Conservation (phyloP, 1,140 invertebrate genomes). For the Acromyrmex echinatior region DNA sequence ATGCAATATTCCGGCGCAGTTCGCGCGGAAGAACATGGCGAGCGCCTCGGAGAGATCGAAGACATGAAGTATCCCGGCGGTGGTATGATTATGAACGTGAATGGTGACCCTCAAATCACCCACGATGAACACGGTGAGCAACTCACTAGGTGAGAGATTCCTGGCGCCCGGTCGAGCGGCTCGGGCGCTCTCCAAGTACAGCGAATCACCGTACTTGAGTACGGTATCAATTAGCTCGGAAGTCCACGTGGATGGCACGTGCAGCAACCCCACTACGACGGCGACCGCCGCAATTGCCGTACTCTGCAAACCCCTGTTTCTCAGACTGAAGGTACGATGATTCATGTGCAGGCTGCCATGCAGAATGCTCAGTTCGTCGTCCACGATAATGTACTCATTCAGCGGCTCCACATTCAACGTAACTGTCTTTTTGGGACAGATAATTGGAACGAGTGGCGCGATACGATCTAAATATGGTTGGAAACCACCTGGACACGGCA, state of each 20-base stretch:
- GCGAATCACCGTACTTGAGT: constrained; percentile 75
- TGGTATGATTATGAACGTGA: constrained; percentile 73
- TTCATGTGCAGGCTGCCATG: constrained; percentile 74
- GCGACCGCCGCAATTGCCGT: constrained; percentile 80
- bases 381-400: constrained; percentile 70
- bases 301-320: constrained; percentile 78
- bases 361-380: constrained; percentile 75
- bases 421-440: constrained; percentile 58
- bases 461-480: constrained; percentile 71
- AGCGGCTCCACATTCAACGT: constrained; percentile 70
- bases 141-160: constrained; percentile 77
- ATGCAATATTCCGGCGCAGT: constrained; percentile 74
- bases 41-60: constrained; percentile 67
- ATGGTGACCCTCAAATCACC: constrained; percentile 77
- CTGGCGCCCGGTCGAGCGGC: constrained; percentile 68
- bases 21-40: constrained; percentile 72
- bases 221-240: constrained; percentile 76
- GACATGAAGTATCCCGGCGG: constrained; percentile 78
- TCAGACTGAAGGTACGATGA: constrained; percentile 61
- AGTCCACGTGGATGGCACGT: constrained; percentile 81
- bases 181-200: constrained; percentile 76
- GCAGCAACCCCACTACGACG: constrained; percentile 76
- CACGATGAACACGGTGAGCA: constrained; percentile 78
- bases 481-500: constrained; percentile 79
- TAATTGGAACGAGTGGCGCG: constrained; percentile 58